phyloP scores from a whole-genome alignment of 2,888 invertebrate genomes.

The Euzophera pinguis region DNA sequence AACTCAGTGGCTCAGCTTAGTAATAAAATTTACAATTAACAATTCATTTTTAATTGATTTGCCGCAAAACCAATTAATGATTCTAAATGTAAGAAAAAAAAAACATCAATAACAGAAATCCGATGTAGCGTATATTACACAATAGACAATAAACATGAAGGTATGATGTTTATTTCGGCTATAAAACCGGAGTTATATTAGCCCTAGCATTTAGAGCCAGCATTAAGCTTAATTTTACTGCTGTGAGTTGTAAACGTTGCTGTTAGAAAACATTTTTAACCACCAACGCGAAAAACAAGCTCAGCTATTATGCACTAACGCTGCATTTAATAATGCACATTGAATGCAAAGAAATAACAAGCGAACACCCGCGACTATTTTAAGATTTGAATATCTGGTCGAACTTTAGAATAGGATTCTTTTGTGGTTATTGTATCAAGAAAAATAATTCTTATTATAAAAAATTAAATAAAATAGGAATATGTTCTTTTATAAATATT shows the following conservation, averaged over 20 bases:
- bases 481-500: no score
- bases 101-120: background rate
- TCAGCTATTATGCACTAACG: conserved; percentile 30
- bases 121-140: background rate
- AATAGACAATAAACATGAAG: conserved; percentile 2
- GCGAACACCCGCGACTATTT: conserved; percentile 24
- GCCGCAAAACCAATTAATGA: background rate
- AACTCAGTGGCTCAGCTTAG: no score
- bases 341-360: conserved; percentile 26
- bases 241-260: conserved; percentile 28
- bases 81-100: background rate
- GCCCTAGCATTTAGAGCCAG: conserved; percentile 13
- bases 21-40: no score
- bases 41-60: background rate
- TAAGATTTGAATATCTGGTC: background rate
- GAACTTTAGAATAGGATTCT: no score
- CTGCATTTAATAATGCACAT: conserved; percentile 27
- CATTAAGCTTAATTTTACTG: conserved; percentile 39
- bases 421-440: no score
- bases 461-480: no score
- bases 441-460: no score
- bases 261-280: conserved; percentile 34
- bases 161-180: conserved; percentile 1
- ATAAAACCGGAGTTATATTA: conserved; percentile 11
- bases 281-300: conserved; percentile 27